These are phyloP conservation scores for Xylota sylvarum DNA, from an alignment of 2,888 invertebrate species.

Conservation along the genomic window DNA sequence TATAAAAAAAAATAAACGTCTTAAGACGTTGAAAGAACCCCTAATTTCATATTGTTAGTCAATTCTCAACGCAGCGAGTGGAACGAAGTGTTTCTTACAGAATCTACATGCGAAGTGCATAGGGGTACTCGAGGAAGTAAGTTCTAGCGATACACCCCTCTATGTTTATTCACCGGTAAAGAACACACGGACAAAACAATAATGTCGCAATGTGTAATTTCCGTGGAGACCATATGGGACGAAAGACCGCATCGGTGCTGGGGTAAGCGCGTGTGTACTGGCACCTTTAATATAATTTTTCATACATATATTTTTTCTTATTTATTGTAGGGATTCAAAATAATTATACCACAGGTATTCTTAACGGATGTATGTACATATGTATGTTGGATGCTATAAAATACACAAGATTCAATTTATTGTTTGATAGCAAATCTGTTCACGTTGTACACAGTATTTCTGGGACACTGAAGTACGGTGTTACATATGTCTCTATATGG, in stretches of 20 bases:
- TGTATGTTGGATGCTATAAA: not conserved
- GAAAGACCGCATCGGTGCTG: not conserved
- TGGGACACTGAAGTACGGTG: not conserved
- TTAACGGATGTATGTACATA: constrained; percentile 2
- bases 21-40: constrained; percentile 23
- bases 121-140: constrained; percentile 26
- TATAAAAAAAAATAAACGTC: not conserved
- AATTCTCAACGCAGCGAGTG: constrained; percentile 27
- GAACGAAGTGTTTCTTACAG: constrained; percentile 18
- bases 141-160: constrained; percentile 32
- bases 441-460: not conserved
- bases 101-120: not conserved
- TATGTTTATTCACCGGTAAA: constrained; percentile 32
- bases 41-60: constrained; percentile 9
- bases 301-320: not conserved
- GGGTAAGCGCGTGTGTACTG: not conserved
- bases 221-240: constrained; percentile 21
- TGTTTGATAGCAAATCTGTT: not conserved
- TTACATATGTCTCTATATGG: too few species aligned
- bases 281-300: constrained; percentile 24
- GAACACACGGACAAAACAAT: constrained; percentile 18
- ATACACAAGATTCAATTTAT: not conserved
- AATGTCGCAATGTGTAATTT: constrained; percentile 38
- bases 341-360: constrained; percentile 28
- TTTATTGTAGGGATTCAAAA: constrained; percentile 4